A percentile compares a stretch with the other conserved stretches of the same genome.
phyloP scores from a whole-genome alignment of 2,797 vertebrate genomes.

The Oreochromis grahami region DNA sequence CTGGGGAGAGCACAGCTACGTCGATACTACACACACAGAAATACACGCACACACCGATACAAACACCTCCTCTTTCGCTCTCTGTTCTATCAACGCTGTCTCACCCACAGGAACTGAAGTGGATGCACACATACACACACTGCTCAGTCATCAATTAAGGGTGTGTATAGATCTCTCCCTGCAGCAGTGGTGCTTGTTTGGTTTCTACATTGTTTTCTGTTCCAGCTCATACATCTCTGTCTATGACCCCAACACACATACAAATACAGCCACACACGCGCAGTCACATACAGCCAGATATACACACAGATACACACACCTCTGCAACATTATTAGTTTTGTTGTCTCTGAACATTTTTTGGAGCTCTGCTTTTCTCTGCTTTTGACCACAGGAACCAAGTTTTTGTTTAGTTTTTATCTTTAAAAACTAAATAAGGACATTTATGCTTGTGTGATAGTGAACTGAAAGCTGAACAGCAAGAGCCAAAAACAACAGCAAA shows the following conservation, averaged over 20 bases:
- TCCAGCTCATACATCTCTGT: slow-evolving; percentile 60
- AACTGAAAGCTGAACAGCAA: background rate
- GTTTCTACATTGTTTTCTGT: slow-evolving; percentile 65
- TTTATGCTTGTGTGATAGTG: background rate
- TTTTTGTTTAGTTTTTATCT: background rate
- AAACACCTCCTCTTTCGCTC: slow-evolving; percentile 5
- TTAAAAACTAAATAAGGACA: background rate
- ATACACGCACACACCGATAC: slow-evolving; percentile 7
- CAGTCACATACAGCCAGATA: background rate
- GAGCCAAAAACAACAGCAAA: background rate
- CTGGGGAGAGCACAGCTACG: slow-evolving; percentile 32
- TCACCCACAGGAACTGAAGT: background rate
- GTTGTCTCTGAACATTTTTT: background rate
- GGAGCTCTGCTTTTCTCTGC: background rate
- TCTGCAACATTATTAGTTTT: background rate
- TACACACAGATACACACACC: background rate
- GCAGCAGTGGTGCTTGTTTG: slow-evolving; percentile 56
- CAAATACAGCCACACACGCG: background rate
- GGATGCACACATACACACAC: background rate
- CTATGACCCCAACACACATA: slow-evolving; percentile 17
- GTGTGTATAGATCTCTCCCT: slow-evolving; percentile 51
- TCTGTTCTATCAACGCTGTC: background rate
- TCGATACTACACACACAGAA: slow-evolving; percentile 38
- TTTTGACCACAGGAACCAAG: background rate
- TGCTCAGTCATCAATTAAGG: slow-evolving; percentile 53